Percentiles rank a stretch among this genome's conserved stretches.
phyloP scores from a whole-genome alignment of 2,797 vertebrate species.

The Champsocephalus esox region DNA sequence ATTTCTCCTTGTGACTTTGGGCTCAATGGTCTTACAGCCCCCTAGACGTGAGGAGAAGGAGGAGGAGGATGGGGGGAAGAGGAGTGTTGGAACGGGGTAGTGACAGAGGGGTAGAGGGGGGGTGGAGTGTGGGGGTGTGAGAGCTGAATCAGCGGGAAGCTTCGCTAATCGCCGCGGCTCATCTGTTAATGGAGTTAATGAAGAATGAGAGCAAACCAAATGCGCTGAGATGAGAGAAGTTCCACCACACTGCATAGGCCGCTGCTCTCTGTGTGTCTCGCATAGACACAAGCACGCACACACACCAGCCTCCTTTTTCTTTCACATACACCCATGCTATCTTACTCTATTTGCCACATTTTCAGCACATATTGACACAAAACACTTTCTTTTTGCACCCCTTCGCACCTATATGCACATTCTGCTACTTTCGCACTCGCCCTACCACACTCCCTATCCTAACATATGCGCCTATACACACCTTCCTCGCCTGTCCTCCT shows the following conservation, averaged over 20 bases:
- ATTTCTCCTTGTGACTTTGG: conserved; percentile 54
- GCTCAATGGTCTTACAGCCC: conserved; percentile 69
- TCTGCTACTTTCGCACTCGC: conserved; percentile 71
- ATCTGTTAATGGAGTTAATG: conserved; percentile 93
- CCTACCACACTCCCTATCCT: conserved; percentile 50
- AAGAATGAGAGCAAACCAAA: conserved; percentile 89
- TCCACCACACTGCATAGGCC: conserved; percentile 87
- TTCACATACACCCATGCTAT: conserved; percentile 53
- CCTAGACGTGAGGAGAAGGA: conserved; percentile 63
- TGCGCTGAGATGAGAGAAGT: conserved; percentile 90
- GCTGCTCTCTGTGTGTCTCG: conserved; percentile 72
- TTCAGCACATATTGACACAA: conserved; percentile 75
- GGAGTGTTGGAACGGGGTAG: conserved; percentile 60
- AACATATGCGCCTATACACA: conserved; percentile 34
- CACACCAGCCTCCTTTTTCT: conserved; percentile 41
- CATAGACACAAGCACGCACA: conserved; percentile 41
- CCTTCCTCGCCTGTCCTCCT: conserved; percentile 69
- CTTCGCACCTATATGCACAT: conserved; percentile 58
- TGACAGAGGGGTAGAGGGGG: conserved; percentile 56
- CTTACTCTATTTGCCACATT: conserved; percentile 53
- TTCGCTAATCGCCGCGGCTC: conserved; percentile 88
- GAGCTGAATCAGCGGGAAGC: conserved; percentile 89
- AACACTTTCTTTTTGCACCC: conserved; percentile 74
- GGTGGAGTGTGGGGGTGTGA: conserved; percentile 55
- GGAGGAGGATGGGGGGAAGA: conserved; percentile 18